Evolutionary conservation across 2,113 vertebrate genomes (phyloP), one percentile per base, ranked within the genome.

Genomic region (Centropus unirufus): DNA sequence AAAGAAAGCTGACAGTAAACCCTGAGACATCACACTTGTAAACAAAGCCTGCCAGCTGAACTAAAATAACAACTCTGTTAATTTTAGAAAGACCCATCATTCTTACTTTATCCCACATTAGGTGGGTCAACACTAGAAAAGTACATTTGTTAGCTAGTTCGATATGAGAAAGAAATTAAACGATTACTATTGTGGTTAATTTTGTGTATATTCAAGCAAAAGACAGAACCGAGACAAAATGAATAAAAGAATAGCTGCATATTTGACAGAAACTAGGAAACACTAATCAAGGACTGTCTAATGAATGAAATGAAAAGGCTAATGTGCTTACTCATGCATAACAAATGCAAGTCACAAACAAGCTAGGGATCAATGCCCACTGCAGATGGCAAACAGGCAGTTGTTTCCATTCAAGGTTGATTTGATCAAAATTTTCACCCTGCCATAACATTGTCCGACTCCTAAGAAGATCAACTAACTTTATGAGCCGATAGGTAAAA

Each of bases 251-350:
- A 91, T 94, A 94, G 91, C 81, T 96, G 83, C 81, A 42, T 96
- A 93, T 97, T 92, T 96, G 85, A 95, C 52, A 92, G 91, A 95
- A 95, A 93, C 79, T 90, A 93, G 87, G 96, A 98, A 98, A 97
- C 96, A 94, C 91, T 97, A 97, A 97, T 97, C 96, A 97, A 98
- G 93, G 93, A 96, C 93, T 97, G 95, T 95, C 92, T 96, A 97
- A 96, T 97, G 97, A 97, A 98, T 97, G 89, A 97, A 97, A 96
- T 96, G 88, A 98, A 98, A 98, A 97, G 97, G 79, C 96, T 94
- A 93, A 97, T 97, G 96, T 89, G 96, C 92, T 97, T 96, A 97
- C 90, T 96, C 96, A 95, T 40, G 89, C 94, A 96, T 93, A 95
- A 96, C 93, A 97, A 97, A 96, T 68, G 58, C 92, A 90, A 96